Base-by-base conservation (phyloP, 1,140 invertebrate genomes). In the Euschistus heros region DNA sequence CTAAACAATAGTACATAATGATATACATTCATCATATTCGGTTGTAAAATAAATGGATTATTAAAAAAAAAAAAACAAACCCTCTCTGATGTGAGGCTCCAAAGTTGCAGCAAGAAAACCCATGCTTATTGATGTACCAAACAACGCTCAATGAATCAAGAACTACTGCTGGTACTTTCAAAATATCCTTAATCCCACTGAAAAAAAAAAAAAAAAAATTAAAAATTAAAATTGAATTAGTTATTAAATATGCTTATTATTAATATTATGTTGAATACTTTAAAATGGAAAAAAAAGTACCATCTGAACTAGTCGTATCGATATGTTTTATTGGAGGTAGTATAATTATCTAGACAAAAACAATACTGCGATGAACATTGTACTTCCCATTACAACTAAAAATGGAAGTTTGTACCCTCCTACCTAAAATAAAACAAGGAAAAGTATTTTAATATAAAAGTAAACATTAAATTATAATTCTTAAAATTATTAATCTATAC, bases 341-440 rank as follows among this genome's bases (percentile, higher is more conserved):
- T 5, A 80, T 63, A 60, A 76, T 75, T n/a, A n/a, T n/a, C n/a
- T n/a, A 22, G 70, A 73, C 7, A 77, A 76, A 4, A 81, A 44
- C 5, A 78, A n/a, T 22, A 75, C 78, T 63, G 76, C 77, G 0
- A 76, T n/a, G 37, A 83, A 68, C 17, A 84, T 73, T 4, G 81
- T 68, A n/a, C 69, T 61, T 1, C 85, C 85, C 52, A 84, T 74
- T 6, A 79, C n/a, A n/a, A n/a, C 74, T 33, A 80, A 74, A 70
- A 86, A 86, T 10, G 85, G 84, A 8, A 84, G 67, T 2, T 76
- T 74, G 73, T 80, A 86, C 2, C 84, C 84, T 52, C 84, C 81
- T 10, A 76, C 68, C 72, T 73, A 66, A 14, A 66, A 69, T 20
- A 68, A 30, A 69, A 62, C 27, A 63, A 66, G 22, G 47, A 63